Conservation (phyloP, 2,797 vertebrate species). For the Sparidentex hasta region DNA sequence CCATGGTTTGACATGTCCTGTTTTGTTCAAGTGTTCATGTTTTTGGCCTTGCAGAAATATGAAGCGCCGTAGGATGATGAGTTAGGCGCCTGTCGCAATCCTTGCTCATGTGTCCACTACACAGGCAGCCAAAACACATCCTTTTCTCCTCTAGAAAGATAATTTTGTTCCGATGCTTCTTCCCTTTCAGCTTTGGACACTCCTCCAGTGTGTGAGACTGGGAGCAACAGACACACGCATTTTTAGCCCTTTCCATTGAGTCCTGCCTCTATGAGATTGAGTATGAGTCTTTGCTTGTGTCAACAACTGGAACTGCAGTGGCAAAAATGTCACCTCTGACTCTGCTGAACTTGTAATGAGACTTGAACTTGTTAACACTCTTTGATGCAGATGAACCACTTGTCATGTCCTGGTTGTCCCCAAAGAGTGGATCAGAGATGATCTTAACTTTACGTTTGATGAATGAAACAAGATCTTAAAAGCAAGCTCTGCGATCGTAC, state of each 20-base stretch:
- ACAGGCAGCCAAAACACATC: constrained; percentile 7
- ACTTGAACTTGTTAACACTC: background rate
- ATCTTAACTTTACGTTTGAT: background rate
- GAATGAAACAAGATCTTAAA: background rate
- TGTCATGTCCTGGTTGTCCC: background rate
- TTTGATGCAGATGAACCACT: background rate
- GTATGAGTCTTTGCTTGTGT: background rate
- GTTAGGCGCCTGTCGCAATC: constrained; percentile 12
- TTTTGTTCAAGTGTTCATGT: background rate
- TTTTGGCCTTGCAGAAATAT: background rate
- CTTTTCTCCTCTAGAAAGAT: background rate
- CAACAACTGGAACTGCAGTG: background rate
- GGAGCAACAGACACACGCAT: background rate
- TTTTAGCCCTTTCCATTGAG: background rate
- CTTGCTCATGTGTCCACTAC: constrained; percentile 14
- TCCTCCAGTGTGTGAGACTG: background rate
- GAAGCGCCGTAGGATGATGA: constrained; percentile 2
- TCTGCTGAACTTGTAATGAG: background rate
- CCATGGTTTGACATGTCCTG: background rate
- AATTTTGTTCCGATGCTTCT: background rate
- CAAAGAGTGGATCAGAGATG: background rate
- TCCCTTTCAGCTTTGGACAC: background rate
- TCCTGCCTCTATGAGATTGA: background rate
- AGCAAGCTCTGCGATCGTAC: background rate
- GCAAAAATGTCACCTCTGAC: constrained; percentile 2